Evolutionary conservation across 2,888 invertebrate species (phyloP).

Genomic region (Pseudoips prasinana): DNA sequence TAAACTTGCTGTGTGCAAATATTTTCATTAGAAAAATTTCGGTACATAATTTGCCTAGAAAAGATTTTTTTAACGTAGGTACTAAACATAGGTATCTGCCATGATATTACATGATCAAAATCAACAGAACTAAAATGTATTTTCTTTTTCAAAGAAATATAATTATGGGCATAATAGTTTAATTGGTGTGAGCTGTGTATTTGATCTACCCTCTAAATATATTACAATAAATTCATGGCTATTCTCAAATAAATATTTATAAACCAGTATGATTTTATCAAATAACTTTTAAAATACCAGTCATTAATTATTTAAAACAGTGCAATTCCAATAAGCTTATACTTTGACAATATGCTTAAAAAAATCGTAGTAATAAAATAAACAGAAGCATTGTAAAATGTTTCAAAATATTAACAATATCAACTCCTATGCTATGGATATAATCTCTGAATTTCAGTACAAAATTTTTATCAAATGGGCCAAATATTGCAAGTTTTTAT

Average conservation of each 20-base stretch:
- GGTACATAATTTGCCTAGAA: too few species aligned
- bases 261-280: slow-evolving; percentile 24
- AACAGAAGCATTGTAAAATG: slow-evolving; percentile 38
- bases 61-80: too few species aligned
- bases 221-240: too few species aligned
- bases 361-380: slow-evolving; percentile 23
- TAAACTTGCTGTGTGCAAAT: too few species aligned
- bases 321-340: slow-evolving; percentile 38
- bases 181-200: too few species aligned
- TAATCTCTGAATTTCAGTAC: slow-evolving; percentile 54
- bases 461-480: slow-evolving; percentile 60
- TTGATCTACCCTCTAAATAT: too few species aligned
- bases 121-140: too few species aligned
- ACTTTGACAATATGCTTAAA: slow-evolving; percentile 21
- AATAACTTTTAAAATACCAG: slow-evolving; percentile 14
- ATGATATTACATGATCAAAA: too few species aligned
- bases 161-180: too few species aligned
- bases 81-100: too few species aligned
- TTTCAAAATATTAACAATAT: slow-evolving; percentile 50
- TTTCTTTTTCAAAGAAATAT: too few species aligned
- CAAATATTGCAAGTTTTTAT: slow-evolving; percentile 57
- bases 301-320: not conserved
- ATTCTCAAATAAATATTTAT: slow-evolving; percentile 20
- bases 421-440: slow-evolving; percentile 41
- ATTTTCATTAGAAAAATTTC: too few species aligned